Evolutionary conservation across 1,140 invertebrate genomes (phyloP).

Genomic region (Euwallacea fornicatus): DNA sequence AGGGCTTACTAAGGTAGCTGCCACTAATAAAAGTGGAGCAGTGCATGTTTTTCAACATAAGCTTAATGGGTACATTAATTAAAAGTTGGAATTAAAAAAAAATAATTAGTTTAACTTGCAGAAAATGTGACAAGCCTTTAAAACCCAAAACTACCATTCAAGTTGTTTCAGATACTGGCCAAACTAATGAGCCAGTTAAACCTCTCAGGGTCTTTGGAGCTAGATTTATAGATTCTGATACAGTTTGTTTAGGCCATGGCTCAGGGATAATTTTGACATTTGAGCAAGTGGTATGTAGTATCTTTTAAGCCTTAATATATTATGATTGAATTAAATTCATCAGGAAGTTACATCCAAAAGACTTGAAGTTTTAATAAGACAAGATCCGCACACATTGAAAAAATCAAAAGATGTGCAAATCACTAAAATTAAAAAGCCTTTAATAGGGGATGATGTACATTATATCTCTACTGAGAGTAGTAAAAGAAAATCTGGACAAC

Average conservation of each 20-base stretch:
- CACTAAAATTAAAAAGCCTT: conserved; percentile 56
- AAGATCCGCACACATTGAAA: conserved; percentile 55
- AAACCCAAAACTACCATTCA: conserved; percentile 73
- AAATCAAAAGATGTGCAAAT: conserved; percentile 40
- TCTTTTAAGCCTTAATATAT: conserved; percentile 25
- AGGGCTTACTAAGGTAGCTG: conserved; percentile 60
- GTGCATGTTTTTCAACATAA: conserved; percentile 76
- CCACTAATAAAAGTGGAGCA: conserved; percentile 72
- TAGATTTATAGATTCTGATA: conserved; percentile 53
- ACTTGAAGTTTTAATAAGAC: conserved; percentile 60
- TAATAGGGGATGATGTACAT: conserved; percentile 55
- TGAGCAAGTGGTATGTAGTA: conserved; percentile 61
- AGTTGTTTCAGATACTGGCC: conserved; percentile 61
- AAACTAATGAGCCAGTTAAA: conserved; percentile 56
- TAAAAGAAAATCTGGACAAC: conserved; percentile 56
- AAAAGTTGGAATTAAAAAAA: conserved; percentile 5
- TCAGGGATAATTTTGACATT: conserved; percentile 60
- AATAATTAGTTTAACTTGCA: conserved; percentile 40
- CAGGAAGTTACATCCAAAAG: conserved; percentile 56
- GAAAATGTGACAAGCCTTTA: conserved; percentile 66
- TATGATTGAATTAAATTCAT: not conserved
- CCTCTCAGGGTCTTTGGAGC: conserved; percentile 60
- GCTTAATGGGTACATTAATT: conserved; percentile 65
- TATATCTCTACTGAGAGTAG: conserved; percentile 55
- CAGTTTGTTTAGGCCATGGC: conserved; percentile 63